These are phyloP conservation scores for Acanthopagrus latus DNA, from an alignment of 2,797 vertebrate species.

Conservation along the genomic window DNA sequence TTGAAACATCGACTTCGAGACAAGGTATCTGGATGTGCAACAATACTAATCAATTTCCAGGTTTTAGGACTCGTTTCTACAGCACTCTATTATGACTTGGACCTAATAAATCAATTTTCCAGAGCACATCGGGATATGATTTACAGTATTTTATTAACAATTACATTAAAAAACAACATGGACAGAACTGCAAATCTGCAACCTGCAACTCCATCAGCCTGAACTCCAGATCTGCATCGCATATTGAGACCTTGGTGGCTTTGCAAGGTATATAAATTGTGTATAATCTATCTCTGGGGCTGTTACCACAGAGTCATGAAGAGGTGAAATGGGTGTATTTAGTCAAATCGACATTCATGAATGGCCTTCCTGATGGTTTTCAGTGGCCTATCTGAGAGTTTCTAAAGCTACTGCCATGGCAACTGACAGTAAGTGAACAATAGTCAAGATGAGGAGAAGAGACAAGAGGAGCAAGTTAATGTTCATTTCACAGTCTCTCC, in stretches of 20 bases:
- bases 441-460: conserved; percentile 26
- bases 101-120: too few species aligned
- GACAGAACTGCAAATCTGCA: too few species aligned
- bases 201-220: too few species aligned
- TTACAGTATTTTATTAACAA: too few species aligned
- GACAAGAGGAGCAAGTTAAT: conserved; percentile 17
- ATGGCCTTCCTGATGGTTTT: conserved; percentile 1
- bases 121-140: too few species aligned
- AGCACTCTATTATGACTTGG: too few species aligned
- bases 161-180: too few species aligned
- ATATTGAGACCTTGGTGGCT: background rate
- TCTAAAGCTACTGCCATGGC: background rate
- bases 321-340: background rate
- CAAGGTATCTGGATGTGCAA: too few species aligned
- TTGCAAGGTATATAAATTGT: conserved; percentile 1
- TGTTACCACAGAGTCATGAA: conserved; percentile 8
- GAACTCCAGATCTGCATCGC: background rate
- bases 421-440: conserved; percentile 17
- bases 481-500: conserved; percentile 12
- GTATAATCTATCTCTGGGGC: background rate
- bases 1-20: too few species aligned
- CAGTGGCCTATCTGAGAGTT: background rate
- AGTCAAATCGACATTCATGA: conserved; percentile 27
- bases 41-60: too few species aligned
- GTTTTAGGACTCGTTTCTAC: too few species aligned